Evolutionary conservation across 2,113 vertebrate species (phyloP).

Genomic region (Lycaon pictus): DNA sequence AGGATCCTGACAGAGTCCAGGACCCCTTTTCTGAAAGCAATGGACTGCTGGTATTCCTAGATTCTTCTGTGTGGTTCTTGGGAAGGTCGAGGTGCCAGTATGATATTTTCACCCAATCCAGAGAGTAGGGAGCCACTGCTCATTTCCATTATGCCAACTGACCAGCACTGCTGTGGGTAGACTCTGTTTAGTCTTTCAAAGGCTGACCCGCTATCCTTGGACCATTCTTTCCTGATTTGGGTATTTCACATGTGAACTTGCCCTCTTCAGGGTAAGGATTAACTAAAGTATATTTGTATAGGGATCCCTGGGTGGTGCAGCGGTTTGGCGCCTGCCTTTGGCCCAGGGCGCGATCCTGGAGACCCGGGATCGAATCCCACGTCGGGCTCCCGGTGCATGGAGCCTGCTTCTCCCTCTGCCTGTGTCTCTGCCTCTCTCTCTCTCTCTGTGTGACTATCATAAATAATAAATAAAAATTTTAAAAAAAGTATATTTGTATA

Average conservation of each 20-base stretch:
- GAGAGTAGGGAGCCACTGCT: neutral
- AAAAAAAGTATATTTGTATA: neutral
- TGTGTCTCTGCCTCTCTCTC: too few relatives aligned
- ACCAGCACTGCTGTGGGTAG: neutral
- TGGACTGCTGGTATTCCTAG: conserved; percentile 1
- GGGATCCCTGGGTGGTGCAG: too few relatives aligned
- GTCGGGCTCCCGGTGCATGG: too few relatives aligned
- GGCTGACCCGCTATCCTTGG: neutral
- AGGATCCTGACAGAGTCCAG: neutral
- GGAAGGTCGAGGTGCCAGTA: neutral
- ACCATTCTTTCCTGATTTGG: conserved; percentile 42
- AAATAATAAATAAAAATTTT: too few relatives aligned
- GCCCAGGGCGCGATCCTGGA: too few relatives aligned
- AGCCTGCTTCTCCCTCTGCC: too few relatives aligned
- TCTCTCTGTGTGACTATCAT: too few relatives aligned
- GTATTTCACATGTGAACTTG: neutral
- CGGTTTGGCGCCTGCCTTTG: too few relatives aligned
- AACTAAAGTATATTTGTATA: neutral
- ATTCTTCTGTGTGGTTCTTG: conserved; percentile 38
- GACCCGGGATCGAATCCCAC: too few relatives aligned
- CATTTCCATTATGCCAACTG: neutral
- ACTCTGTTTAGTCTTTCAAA: neutral
- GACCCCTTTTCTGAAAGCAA: neutral
- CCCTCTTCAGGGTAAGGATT: neutral
- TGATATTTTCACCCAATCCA: neutral